Evolutionary conservation across 2,888 invertebrate species (phyloP), one percentile per base, ranked within the genome.

Genomic region (Tuta absoluta): DNA sequence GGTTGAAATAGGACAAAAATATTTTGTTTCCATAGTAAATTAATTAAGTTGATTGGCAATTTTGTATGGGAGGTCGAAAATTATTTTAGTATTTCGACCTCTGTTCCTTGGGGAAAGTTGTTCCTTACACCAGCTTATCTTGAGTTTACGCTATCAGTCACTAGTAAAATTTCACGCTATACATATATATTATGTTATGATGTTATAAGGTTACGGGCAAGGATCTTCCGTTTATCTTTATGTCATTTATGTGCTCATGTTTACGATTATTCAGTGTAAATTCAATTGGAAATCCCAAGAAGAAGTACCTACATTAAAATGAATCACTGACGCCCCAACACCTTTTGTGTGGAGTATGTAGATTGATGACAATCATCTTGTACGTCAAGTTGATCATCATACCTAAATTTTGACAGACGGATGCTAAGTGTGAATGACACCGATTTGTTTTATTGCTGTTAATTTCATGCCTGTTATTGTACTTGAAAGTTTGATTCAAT

Each of bases 391-490:
- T 33, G 33, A 33, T 33, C 33, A 33, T 33, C 33, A 8, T 33
- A 33, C 10, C 0, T 45, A 23, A 10, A 38, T 71, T 72, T 69
- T 71, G 74, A 70, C 72, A 75, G 65, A 71, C 75, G 76, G 76
- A 78, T 76, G 69, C 45, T 17, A 45, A 56, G 45, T 60, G 60
- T 60, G 60, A 60, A 60, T 48, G 45, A 60, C 60, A 45, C 45
- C 24, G 28, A n/a, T 14, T 53, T 24, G 12, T 56, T 56, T 24
- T 33, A 33, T 33, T 19, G 51, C 19, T 19, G n/a, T 56, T 58
- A 28, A 37, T 37, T 21, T 58, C 37, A 37, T 38, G 23, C 12
- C 28, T 56, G 51, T 23, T 3, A 51, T 51, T 45, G 45, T 45
- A 45, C 45, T 45, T 45, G 17, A 45, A n/a, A n/a, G n/a, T 5